These are phyloP conservation scores for Sicus ferrugineus DNA, from an alignment of 2,888 invertebrate genomes.

Conservation along the genomic window DNA sequence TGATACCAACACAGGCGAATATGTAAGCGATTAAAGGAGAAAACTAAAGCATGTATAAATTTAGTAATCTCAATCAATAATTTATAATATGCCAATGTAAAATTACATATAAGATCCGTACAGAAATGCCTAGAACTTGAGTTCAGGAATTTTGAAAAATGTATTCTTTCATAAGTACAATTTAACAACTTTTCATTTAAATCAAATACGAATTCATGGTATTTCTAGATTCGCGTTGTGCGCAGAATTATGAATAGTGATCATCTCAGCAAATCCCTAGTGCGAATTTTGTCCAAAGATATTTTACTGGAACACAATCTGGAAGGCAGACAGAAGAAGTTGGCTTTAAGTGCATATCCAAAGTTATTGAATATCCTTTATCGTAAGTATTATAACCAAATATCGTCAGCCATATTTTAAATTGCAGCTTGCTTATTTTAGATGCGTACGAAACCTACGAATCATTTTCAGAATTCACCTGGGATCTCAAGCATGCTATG, in stretches of 20 bases:
- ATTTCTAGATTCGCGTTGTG: neutral
- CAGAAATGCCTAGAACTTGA: too few species aligned
- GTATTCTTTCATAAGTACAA: too few species aligned
- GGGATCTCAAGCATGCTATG: conserved; percentile 23
- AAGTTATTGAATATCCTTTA: conserved; percentile 21
- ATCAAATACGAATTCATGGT: neutral
- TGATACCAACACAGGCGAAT: neutral
- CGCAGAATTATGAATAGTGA: conserved; percentile 14
- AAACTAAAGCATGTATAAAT: too few species aligned
- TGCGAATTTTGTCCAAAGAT: conserved; percentile 21
- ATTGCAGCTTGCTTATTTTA: neutral
- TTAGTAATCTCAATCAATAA: too few species aligned
- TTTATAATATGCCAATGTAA: too few species aligned
- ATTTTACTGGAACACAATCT: conserved; percentile 23
- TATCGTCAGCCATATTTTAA: neutral
- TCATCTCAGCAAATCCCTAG: conserved; percentile 11
- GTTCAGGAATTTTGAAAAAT: too few species aligned
- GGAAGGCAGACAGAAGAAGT: conserved; percentile 18
- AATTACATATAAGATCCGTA: too few species aligned
- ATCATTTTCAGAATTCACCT: conserved; percentile 26
- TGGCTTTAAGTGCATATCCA: conserved; percentile 20
- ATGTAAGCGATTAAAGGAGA: too few species aligned
- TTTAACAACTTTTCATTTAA: neutral
- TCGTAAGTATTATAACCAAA: neutral
- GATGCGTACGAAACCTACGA: conserved; percentile 13